Conservation (phyloP, 2,888 invertebrate species). For the Pecten maximus region DNA sequence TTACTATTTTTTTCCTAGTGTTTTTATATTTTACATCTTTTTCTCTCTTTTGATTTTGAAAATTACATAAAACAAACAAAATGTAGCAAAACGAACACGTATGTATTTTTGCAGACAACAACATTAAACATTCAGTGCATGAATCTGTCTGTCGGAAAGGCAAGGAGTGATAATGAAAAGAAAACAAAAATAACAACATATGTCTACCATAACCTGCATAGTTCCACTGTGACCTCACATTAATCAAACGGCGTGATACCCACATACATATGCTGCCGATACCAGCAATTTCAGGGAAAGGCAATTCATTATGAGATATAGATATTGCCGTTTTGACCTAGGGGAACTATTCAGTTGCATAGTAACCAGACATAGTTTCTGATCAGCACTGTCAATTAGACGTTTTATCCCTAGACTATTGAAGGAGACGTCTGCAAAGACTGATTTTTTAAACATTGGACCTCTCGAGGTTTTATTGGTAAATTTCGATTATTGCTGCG, state of each 20-base stretch:
- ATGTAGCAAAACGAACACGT: no score
- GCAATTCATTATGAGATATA: not conserved
- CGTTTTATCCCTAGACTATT: not conserved
- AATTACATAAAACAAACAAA: no score
- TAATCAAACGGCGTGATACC: not conserved
- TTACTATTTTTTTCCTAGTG: no score
- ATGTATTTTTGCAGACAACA: not conserved
- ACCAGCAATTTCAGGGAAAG: not conserved
- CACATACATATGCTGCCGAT: not conserved
- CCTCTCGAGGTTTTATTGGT: not conserved
- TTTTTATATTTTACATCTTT: no score
- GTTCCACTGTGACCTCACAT: not conserved
- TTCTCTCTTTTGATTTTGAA: no score
- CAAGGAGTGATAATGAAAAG: not conserved
- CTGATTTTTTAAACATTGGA: not conserved
- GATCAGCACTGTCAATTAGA: not conserved
- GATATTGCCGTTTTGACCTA: not conserved
- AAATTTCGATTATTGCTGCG: not conserved
- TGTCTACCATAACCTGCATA: not conserved
- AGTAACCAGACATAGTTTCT: conserved; percentile 6
- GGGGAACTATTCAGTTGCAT: not conserved
- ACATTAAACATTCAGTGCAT: not conserved
- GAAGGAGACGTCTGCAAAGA: not conserved
- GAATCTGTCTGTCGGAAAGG: not conserved
- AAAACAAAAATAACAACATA: not conserved